Evolutionary conservation across 2,888 invertebrate species (phyloP).

Genomic region (Drosophila paramelanica): DNA sequence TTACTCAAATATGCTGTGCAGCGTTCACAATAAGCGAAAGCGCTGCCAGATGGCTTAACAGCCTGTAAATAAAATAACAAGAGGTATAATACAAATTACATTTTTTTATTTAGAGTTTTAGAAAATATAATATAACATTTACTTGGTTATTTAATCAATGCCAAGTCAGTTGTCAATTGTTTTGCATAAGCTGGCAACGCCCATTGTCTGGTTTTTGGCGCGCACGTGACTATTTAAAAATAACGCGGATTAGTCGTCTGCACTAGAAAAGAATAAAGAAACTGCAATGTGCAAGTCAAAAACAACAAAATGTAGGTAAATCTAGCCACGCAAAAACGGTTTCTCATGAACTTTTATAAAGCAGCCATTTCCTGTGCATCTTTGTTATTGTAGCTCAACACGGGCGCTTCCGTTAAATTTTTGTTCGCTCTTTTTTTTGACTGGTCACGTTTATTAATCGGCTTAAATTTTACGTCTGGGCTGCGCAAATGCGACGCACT

Average conservation of each 20-base stretch:
- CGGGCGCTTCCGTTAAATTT: constrained; percentile 43
- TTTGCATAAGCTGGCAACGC: constrained; percentile 38
- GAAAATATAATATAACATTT: not conserved
- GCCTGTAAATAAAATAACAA: not conserved
- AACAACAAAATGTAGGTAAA: constrained; percentile 38
- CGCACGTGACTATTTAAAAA: constrained; percentile 61
- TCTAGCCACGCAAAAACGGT: constrained; percentile 30
- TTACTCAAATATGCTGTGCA: not conserved
- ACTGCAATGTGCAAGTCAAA: constrained; percentile 41
- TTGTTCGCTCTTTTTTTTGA: constrained; percentile 1
- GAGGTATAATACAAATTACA: no score
- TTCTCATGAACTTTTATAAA: constrained; percentile 32
- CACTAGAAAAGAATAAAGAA: constrained; percentile 24
- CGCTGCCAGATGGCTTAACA: constrained; percentile 18
- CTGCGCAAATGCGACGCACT: constrained; percentile 58
- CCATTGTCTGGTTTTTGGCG: constrained; percentile 21
- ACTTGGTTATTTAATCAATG: not conserved
- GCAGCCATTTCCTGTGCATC: constrained; percentile 43
- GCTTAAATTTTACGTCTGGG: constrained; percentile 54
- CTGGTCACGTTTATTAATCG: constrained; percentile 77
- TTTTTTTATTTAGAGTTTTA: not conserved
- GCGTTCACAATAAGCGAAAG: constrained; percentile 1
- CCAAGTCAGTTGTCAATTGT: not conserved
- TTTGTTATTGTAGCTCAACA: constrained; percentile 14
- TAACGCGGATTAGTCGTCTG: constrained; percentile 49